Evolutionary conservation across 1,140 invertebrate genomes (phyloP).

Genomic region (Coboldia fuscipes): DNA sequence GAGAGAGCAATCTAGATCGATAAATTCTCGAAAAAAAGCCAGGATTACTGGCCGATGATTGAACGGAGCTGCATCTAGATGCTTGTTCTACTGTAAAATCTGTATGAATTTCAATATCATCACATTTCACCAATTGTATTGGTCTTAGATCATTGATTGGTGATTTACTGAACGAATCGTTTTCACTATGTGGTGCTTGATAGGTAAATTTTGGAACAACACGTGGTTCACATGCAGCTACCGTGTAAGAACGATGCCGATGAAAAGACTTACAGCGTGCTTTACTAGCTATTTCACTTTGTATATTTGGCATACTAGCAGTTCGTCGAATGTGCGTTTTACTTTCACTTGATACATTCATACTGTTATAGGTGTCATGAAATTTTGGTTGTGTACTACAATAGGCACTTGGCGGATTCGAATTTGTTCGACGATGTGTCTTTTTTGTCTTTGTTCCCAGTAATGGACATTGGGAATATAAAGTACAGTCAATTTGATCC

Average conservation of each 20-base stretch:
- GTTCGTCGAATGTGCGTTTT: no score
- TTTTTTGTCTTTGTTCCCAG: constrained; percentile 19
- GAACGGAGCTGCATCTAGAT: constrained; percentile 6
- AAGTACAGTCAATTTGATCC: constrained; percentile 38
- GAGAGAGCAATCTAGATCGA: not conserved
- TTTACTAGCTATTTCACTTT: no score
- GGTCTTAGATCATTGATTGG: not conserved
- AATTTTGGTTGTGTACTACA: not conserved
- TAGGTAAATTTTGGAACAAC: not conserved
- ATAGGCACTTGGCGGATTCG: not conserved
- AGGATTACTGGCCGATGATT: not conserved
- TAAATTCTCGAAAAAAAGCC: not conserved
- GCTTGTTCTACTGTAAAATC: not conserved
- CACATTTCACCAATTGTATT: constrained; percentile 4
- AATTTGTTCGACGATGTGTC: not conserved
- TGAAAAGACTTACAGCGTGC: not conserved
- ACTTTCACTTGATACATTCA: not conserved
- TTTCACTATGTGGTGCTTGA: not conserved
- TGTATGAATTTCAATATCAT: constrained; percentile 5
- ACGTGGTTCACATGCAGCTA: no score
- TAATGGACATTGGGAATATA: constrained; percentile 25
- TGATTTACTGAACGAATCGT: not conserved
- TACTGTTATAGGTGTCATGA: not conserved
- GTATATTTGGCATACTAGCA: no score
- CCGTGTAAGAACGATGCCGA: not conserved